These are phyloP conservation scores for Cichlasoma orientale DNA, from an alignment of 2,797 vertebrate species.

Conservation along the genomic window DNA sequence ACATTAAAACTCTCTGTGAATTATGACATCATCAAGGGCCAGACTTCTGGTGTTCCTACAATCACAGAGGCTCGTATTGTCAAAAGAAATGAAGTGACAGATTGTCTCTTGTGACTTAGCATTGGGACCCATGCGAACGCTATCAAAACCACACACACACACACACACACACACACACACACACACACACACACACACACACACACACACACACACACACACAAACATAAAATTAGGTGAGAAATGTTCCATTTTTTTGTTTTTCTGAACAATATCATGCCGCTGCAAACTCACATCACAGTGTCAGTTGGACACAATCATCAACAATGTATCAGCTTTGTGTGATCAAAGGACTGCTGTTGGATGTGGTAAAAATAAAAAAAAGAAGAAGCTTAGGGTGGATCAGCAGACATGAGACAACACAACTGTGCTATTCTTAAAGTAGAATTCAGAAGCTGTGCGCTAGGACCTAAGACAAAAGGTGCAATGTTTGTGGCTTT, in stretches of 20 bases:
- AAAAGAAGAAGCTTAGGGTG: background rate
- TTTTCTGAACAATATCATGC: background rate
- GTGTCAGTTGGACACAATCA: slow-evolving; percentile 48
- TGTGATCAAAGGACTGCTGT: slow-evolving; percentile 44
- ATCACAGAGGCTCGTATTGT: slow-evolving; percentile 26
- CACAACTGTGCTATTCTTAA: slow-evolving; percentile 29
- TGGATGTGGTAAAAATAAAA: slow-evolving; percentile 36
- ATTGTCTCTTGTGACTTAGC: slow-evolving; percentile 37
- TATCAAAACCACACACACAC: background rate
- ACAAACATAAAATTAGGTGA: no score
- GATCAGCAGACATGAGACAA: slow-evolving; percentile 33
- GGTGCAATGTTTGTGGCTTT: background rate
- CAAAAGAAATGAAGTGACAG: slow-evolving; percentile 8
- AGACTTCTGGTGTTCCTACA: slow-evolving; percentile 15
- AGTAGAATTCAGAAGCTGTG: slow-evolving; percentile 23
- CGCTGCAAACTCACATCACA: slow-evolving; percentile 46
- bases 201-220: no score
- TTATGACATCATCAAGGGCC: slow-evolving; percentile 14
- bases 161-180: background rate
- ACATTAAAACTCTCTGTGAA: slow-evolving; percentile 11
- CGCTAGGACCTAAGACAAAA: background rate
- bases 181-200: no score
- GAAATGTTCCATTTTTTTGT: no score
- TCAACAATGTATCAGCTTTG: slow-evolving; percentile 59
- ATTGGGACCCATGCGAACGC: background rate